Conservation (phyloP, 2,888 invertebrate genomes). For the Rotaria magnacalcarata region DNA sequence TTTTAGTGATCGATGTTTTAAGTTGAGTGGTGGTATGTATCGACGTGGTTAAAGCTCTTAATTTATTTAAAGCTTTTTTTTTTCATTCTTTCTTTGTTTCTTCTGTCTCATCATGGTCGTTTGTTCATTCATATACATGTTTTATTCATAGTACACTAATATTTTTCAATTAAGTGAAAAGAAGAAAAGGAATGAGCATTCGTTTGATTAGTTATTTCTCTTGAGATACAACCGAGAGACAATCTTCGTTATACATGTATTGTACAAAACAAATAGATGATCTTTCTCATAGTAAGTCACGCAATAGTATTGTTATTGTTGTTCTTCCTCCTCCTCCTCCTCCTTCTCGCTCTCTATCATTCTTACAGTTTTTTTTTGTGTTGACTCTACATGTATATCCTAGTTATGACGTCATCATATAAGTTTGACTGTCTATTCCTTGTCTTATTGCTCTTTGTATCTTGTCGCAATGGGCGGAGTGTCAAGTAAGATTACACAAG, state of each 20-base stretch:
- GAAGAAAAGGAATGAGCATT: not conserved
- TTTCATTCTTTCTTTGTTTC: not conserved
- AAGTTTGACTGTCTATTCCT: not conserved
- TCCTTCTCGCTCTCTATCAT: not conserved
- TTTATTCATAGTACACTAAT: conserved; percentile 4
- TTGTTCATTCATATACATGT: conserved; percentile 3
- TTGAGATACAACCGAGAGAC: not conserved
- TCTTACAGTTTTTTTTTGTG: not conserved
- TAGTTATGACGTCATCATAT: not conserved
- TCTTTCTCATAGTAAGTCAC: conserved; percentile 13
- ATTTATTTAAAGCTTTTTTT: conserved; percentile 23
- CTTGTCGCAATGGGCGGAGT: not conserved
- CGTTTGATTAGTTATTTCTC: not conserved
- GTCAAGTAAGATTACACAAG: conserved; percentile 31
- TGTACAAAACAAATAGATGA: conserved; percentile 19
- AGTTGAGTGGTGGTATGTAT: not conserved
- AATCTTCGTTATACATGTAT: not conserved
- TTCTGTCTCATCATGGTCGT: not conserved
- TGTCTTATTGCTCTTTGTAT: not conserved
- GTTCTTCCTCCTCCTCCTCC: not conserved
- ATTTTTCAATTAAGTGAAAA: conserved; percentile 10
- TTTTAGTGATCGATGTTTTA: not conserved
- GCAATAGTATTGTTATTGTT: conserved; percentile 13
- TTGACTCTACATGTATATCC: not conserved
- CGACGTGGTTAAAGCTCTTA: not conserved